Evolutionary conservation across 2,797 vertebrate species (phyloP), one percentile per base, ranked within the genome.

Genomic region (Chaenodraco wilsoni): DNA sequence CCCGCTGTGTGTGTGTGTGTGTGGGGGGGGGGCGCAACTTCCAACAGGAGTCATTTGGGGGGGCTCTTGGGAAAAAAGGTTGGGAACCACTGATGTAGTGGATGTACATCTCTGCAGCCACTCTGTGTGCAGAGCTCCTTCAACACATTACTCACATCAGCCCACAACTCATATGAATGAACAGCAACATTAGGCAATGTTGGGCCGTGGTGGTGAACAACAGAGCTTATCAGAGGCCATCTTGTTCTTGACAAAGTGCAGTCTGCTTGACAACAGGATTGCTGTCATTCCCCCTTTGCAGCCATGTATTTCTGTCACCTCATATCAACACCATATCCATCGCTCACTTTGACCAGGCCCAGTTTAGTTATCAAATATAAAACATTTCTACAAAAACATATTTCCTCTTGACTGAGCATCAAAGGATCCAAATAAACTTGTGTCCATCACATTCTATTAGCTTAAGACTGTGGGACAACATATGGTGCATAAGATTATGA

Each of bases 401-500:
- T 37, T 46, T 49, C 17, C 56, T 56, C 27, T 9, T 9, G 15
- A 52, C 40, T 37, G 48, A 72, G 62, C 48, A 41, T 52, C 3
- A 11, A 61, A 33, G n/a, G 13, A 76, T 13, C 45, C 64, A 82
- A 87, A 88, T 71, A 43, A 80, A 79, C 60, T 11, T 46, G 55
- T 45, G 65, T 79, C 69, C 41, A 81, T 79, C 72, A 37, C 54
- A 43, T 41, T 78, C 74, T 49, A 83, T 87, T 89, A 84, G 85
- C 70, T 43, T 65, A 37, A 69, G 69, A 74, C 74, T 78, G 51
- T 55, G 68, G 87, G 84, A 84, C 85, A 83, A 87, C 93, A 94
- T 93, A 93, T 94, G 92, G 90, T 65, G 59, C 72, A 73, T 68
- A 72, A 90, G 92, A 94, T 94, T 93, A 93, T 89, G 73, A 89